phyloP scores from a whole-genome alignment of 2,888 invertebrate species.

The Diaperis boleti region DNA sequence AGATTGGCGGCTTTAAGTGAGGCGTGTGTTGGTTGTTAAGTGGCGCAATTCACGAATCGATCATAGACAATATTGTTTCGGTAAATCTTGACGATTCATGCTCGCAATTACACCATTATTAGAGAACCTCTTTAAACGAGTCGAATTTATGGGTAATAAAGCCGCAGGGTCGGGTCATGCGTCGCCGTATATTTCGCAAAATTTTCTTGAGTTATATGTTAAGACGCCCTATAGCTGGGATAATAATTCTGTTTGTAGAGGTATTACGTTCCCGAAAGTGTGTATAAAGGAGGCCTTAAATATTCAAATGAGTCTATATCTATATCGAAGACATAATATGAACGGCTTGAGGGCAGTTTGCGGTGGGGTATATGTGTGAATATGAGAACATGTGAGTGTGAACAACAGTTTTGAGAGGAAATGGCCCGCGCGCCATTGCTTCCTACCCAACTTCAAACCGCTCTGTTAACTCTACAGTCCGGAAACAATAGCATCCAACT shows the following conservation, averaged over 20 bases:
- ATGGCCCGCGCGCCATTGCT: conserved; percentile 66
- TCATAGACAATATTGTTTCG: conserved; percentile 27
- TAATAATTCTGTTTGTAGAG: conserved; percentile 42
- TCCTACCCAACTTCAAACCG: conserved; percentile 60
- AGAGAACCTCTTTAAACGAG: conserved; percentile 15
- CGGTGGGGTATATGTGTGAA: conserved; percentile 57
- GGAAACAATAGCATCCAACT: conserved; percentile 61
- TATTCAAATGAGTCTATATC: conserved; percentile 52
- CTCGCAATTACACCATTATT: conserved; percentile 25
- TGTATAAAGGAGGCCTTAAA: conserved; percentile 50
- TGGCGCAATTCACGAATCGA: conserved; percentile 40
- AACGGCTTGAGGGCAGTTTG: conserved; percentile 48
- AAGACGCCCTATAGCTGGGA: conserved; percentile 28
- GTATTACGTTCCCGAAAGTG: conserved; percentile 45
- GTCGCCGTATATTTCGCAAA: conserved; percentile 28
- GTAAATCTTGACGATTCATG: conserved; percentile 19
- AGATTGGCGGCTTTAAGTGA: conserved; percentile 63
- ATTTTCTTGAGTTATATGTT: conserved; percentile 29
- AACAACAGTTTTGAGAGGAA: conserved; percentile 63
- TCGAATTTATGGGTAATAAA: conserved; percentile 38
- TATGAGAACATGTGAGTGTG: conserved; percentile 63
- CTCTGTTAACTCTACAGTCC: conserved; percentile 55
- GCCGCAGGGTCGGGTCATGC: conserved; percentile 2
- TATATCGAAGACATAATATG: conserved; percentile 43
- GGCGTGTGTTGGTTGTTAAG: conserved; percentile 42